Base-by-base conservation (phyloP, 2,888 invertebrate genomes). In the Synanthedon tipuliformis region DNA sequence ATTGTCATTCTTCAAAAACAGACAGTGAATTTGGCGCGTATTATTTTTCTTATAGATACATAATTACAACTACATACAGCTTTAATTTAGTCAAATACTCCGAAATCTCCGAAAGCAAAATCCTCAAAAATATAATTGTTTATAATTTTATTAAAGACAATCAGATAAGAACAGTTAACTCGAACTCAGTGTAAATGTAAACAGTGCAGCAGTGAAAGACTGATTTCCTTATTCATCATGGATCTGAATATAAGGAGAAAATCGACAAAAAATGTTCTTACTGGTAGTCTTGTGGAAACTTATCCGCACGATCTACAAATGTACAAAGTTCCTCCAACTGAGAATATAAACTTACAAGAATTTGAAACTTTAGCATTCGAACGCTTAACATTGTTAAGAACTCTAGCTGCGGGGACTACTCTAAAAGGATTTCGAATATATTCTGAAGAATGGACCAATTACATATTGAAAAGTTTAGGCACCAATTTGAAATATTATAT, bases 351-450 rank as follows among this genome's bases (percentile, higher is more conserved):
- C 53, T 87, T 98, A 18, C 89, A 92, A 57, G 96, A 97, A 76
- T 97, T 98, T 78, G 95, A 97, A 87, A 92, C 93, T 50, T 88
- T 95, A 61, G 95, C 97, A 2, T 75, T 95, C 51, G 96, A 97
- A 72, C 89, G 97, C 61, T 80, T 97, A 15, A 92, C 92, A 76
- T 89, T 95, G 56, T 76, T 97, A 50, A 89, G 95, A 62, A 90
- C 91, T 54, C 85, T 97, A 51, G 95, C 96, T 65, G 90, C 92
- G 55, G 92, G 93, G 4, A 90, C 90, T 41, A 89, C 89, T 40
- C 78, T 88, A 50, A 91, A 91, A 71, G 90, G 90, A 41, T 75
- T 91, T 34, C 90, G 91, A 58, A 64, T 89, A 27, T 88, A 88
- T 61, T 90, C 90, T 0, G 90, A 92, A 8, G 94, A 93, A 59